Conservation (phyloP, 2,888 invertebrate species). For the Philereme vetulata region DNA sequence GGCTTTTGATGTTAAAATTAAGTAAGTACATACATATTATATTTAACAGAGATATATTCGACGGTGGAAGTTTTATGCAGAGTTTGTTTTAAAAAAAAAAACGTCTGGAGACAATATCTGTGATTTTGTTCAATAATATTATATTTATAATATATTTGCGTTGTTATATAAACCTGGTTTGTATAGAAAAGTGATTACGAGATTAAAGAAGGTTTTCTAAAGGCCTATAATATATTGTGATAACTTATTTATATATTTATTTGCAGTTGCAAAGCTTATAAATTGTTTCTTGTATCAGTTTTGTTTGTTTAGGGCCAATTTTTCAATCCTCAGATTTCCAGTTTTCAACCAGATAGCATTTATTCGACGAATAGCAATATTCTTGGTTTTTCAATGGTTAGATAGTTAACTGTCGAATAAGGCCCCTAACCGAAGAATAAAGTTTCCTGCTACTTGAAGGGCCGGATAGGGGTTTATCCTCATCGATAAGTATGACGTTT, state of each 20-base stretch:
- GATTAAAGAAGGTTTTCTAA: conserved; percentile 46
- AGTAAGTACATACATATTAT: no score
- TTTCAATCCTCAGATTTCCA: no score
- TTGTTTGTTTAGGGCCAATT: no score
- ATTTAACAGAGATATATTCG: background rate
- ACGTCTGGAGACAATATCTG: conserved; percentile 15
- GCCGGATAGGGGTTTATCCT: no score
- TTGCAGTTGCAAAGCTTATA: conserved; percentile 38
- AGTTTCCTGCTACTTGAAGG: no score
- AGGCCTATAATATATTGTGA: conserved; percentile 51
- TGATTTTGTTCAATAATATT: conserved; percentile 27
- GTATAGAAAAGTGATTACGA: conserved; percentile 41
- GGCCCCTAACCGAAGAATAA: no score
- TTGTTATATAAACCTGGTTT: conserved; percentile 32
- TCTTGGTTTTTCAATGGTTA: no score
- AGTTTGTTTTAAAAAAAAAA: conserved; percentile 13
- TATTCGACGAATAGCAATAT: no score
- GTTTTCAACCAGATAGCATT: no score
- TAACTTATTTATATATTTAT: conserved; percentile 45
- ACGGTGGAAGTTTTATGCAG: conserved; percentile 1
- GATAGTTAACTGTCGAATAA: no score
- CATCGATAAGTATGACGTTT: no score
- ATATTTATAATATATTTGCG: conserved; percentile 18
- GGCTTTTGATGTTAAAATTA: background rate
- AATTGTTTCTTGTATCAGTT: conserved; percentile 19